These are phyloP conservation scores for Drosophila mauritiana DNA, from an alignment of 1,140 invertebrate species.

Conservation along the genomic window DNA sequence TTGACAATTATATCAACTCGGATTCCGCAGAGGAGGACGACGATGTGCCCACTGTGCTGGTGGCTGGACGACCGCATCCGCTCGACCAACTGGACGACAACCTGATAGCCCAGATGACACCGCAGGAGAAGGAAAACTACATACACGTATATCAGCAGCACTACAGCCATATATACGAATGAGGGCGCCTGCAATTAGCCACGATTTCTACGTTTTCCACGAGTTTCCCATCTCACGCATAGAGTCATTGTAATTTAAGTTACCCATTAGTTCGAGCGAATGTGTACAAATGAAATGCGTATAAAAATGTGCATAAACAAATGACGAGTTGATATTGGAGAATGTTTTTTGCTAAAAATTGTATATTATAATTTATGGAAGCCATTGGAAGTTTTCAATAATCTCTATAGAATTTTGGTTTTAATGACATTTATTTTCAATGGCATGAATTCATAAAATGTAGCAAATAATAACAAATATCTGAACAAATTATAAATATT, in stretches of 20 bases:
- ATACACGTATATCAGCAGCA: conserved; percentile 97
- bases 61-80: conserved; percentile 91
- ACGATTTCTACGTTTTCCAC: conserved; percentile 13
- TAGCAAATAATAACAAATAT: too few relatives aligned
- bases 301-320: conserved; percentile 21
- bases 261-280: conserved; percentile 7
- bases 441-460: too few relatives aligned
- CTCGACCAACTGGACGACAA: conserved; percentile 91
- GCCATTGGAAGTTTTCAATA: too few relatives aligned
- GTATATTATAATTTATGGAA: too few relatives aligned
- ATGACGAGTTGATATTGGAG: neutral
- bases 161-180: conserved; percentile 92
- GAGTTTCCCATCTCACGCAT: conserved; percentile 9
- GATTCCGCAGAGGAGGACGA: conserved; percentile 91
- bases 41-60: conserved; percentile 92
- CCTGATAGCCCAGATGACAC: conserved; percentile 95
- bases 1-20: conserved; percentile 78
- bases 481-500: too few relatives aligned
- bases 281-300: conserved; percentile 35
- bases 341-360: too few relatives aligned
- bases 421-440: too few relatives aligned
- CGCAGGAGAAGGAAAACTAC: conserved; percentile 96
- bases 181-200: conserved; percentile 23
- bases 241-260: conserved; percentile 39
- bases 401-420: too few relatives aligned